Conservation (phyloP, 2,888 invertebrate species). For the Melanargia galathea region DNA sequence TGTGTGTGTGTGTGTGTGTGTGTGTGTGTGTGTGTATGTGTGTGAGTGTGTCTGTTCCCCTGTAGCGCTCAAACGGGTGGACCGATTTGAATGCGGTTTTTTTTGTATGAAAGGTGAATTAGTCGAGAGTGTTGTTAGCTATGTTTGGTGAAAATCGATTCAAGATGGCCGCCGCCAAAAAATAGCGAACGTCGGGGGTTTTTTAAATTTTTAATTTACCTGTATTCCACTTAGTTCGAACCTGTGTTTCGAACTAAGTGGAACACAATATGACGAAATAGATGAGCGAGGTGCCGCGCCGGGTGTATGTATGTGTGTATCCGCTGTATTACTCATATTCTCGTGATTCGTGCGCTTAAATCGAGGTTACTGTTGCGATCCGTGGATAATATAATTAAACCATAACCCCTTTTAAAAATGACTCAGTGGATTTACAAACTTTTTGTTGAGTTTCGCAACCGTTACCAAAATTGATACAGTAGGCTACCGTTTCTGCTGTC, state of each 20-base stretch:
- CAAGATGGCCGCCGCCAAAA: no score
- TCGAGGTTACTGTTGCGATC: conserved; percentile 14
- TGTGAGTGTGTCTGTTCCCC: no score
- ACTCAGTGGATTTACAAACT: not conserved
- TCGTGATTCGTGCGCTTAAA: conserved; percentile 15
- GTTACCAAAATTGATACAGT: not conserved
- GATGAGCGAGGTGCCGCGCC: not conserved
- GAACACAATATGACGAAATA: conserved; percentile 23
- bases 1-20: no score
- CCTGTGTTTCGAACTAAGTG: conserved; percentile 10
- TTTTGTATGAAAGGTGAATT: no score
- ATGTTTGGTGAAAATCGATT: no score
- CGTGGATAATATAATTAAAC: conserved; percentile 11
- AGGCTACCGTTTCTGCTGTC: not conserved
- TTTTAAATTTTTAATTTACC: no score
- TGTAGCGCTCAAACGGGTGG: no score
- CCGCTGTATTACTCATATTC: conserved; percentile 20
- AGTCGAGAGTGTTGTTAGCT: no score
- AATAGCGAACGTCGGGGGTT: no score
- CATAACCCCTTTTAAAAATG: conserved; percentile 10
- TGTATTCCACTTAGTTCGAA: not conserved
- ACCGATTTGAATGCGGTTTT: no score
- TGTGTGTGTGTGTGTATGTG: no score
- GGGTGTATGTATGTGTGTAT: conserved; percentile 1
- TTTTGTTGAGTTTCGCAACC: not conserved